A percentile compares a stretch with the other conserved stretches of the same genome.
Evolutionary conservation across 1,140 invertebrate species (phyloP).

Genomic region (Aradophagus sp.): DNA sequence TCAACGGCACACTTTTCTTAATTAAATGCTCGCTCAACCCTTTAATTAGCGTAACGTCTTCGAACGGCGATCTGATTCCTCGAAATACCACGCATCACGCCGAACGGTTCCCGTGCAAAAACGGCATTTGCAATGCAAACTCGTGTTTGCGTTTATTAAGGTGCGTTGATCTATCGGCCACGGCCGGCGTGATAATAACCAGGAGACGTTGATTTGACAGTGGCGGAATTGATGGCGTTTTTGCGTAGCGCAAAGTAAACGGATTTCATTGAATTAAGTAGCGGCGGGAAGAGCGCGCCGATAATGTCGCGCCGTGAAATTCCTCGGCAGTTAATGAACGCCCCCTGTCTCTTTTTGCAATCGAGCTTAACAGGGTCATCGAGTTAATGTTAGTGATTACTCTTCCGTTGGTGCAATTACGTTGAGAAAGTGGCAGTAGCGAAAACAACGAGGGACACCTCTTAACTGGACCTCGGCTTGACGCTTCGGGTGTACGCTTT

Average conservation of each 20-base stretch:
- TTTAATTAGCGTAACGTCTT: too few species aligned
- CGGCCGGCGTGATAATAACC: background rate
- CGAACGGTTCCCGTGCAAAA: too few species aligned
- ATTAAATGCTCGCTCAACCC: too few species aligned
- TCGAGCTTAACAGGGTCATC: constrained; percentile 52
- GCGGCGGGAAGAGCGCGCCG: constrained; percentile 32
- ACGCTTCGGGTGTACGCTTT: constrained; percentile 15
- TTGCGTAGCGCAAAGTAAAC: constrained; percentile 26
- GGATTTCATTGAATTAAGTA: constrained; percentile 51
- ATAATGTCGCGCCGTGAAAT: constrained; percentile 31
- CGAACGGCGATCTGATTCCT: too few species aligned
- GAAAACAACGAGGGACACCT: constrained; percentile 24
- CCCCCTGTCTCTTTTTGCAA: constrained; percentile 45
- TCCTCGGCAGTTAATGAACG: constrained; percentile 34
- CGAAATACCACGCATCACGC: too few species aligned
- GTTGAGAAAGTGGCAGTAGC: constrained; percentile 39
- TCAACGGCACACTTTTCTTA: too few species aligned
- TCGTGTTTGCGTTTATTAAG: background rate
- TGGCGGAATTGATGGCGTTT: constrained; percentile 15
- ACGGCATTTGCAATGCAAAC: constrained; percentile 4
- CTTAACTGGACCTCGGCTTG: constrained; percentile 16
- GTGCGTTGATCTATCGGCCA: background rate
- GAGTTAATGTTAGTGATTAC: constrained; percentile 57
- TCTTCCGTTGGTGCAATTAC: constrained; percentile 55
- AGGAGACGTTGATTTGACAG: constrained; percentile 10